Evolutionary conservation across 2,113 vertebrate species (phyloP).

Genomic region (Anarhynchus alexandrinus): DNA sequence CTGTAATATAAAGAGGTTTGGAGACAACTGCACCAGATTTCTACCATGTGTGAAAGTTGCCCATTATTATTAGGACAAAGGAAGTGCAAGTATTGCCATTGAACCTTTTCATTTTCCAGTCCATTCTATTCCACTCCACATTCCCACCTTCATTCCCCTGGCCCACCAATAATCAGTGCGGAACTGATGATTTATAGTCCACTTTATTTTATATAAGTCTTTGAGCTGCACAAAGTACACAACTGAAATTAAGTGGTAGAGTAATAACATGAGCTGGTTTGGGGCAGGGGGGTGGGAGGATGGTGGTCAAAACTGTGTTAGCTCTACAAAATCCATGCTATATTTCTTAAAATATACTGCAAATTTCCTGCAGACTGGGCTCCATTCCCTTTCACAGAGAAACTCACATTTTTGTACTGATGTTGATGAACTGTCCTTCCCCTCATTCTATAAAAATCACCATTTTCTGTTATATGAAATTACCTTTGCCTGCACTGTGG

Average conservation of each 20-base stretch:
- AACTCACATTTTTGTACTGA: background rate
- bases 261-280: background rate
- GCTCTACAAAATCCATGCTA: background rate
- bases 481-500: background rate
- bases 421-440: background rate
- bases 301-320: background rate
- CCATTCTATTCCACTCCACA: background rate
- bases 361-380: background rate
- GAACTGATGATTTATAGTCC: background rate
- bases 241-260: background rate
- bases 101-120: background rate
- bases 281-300: fast-evolving
- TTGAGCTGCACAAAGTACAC: background rate
- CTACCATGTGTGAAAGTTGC: background rate
- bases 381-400: background rate
- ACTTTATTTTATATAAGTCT: background rate
- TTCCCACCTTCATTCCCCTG: background rate
- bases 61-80: background rate
- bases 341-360: background rate
- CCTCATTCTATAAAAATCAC: background rate
- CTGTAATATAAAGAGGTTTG: background rate
- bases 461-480: background rate
- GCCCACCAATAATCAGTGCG: background rate
- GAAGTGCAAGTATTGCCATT: background rate
- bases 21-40: background rate